Conservation (phyloP, 37 sponge, comb jelly and placozoan species). For the Halichondria panicea region DNA sequence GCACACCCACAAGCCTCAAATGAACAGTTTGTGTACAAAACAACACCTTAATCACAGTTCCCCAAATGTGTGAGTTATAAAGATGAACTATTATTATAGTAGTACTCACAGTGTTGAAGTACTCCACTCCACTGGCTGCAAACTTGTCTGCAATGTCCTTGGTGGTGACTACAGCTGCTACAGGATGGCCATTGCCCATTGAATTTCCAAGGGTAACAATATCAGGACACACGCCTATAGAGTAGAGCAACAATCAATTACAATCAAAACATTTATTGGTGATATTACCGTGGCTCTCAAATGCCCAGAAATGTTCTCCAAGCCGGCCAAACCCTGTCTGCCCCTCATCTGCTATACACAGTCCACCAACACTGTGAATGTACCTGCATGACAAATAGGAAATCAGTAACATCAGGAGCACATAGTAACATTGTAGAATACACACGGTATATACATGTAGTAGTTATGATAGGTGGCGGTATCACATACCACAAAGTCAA, state of each 20-base stretch:
- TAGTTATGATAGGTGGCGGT: too few relatives aligned
- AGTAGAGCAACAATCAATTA: neutral
- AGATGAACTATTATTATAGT: too few relatives aligned
- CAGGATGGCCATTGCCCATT: conserved; percentile 89
- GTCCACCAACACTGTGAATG: conserved; percentile 68
- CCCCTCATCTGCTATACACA: conserved; percentile 91
- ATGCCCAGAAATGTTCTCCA: conserved; percentile 77
- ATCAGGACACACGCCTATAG: conserved; percentile 63
- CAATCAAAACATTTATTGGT: neutral
- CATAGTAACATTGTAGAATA: neutral
- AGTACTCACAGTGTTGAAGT: conserved; percentile 84
- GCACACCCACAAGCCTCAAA: neutral
- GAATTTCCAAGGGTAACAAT: conserved; percentile 90
- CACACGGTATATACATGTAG: neutral
- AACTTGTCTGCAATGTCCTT: conserved; percentile 64
- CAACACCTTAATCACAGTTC: neutral
- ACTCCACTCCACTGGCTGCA: conserved; percentile 41
- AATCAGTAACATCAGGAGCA: too few relatives aligned
- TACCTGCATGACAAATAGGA: conserved; percentile 46
- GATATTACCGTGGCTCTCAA: conserved; percentile 64
- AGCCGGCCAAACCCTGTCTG: conserved; percentile 82
- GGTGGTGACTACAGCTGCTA: conserved; percentile 81
- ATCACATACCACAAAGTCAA: too few relatives aligned
- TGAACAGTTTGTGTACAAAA: neutral
- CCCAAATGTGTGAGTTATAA: too few relatives aligned